Percentiles rank a stretch among this genome's conserved stretches.
These are phyloP conservation scores for Oceanodroma leucorhoa DNA, from an alignment of 2,797 vertebrate species.

Conservation along the genomic window DNA sequence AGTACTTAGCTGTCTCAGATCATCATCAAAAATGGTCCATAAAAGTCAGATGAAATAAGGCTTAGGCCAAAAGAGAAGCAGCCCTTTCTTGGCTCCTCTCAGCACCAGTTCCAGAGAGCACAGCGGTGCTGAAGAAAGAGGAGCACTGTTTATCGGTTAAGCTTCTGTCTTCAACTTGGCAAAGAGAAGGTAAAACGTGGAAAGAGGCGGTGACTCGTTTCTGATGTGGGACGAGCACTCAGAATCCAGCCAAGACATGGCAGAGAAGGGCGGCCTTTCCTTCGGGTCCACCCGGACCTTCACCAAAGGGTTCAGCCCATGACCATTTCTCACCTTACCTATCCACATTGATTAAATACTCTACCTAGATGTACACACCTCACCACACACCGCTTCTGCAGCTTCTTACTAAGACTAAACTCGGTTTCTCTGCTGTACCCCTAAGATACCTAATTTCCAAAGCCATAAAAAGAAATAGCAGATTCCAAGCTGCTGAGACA, in stretches of 20 bases:
- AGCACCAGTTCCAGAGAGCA: constrained; percentile 4
- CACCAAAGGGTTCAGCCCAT: not conserved
- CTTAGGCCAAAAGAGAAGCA: not conserved
- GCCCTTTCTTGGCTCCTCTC: constrained; percentile 47
- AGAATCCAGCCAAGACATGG: not conserved
- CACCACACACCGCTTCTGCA: not conserved
- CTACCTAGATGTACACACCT: not conserved
- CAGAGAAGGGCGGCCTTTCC: not conserved
- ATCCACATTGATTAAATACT: not conserved
- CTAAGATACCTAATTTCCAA: not conserved
- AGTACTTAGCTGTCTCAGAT: constrained; percentile 77
- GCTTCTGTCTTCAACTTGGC: not conserved
- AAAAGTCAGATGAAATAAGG: constrained; percentile 74
- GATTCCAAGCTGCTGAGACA: not conserved
- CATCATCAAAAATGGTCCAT: constrained; percentile 79
- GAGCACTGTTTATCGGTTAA: not conserved
- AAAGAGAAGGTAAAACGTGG: not conserved
- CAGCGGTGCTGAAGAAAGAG: not conserved
- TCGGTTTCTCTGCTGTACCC: not conserved
- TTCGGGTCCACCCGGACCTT: no score
- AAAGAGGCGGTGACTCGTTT: not conserved
- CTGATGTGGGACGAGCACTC: not conserved
- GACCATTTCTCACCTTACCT: not conserved
- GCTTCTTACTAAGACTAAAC: not conserved
- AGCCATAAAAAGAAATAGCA: not conserved